Percentiles rank a stretch among this genome's conserved stretches.
phyloP scores from a whole-genome alignment of 2,888 invertebrate species.

The Hemithea aestivaria region DNA sequence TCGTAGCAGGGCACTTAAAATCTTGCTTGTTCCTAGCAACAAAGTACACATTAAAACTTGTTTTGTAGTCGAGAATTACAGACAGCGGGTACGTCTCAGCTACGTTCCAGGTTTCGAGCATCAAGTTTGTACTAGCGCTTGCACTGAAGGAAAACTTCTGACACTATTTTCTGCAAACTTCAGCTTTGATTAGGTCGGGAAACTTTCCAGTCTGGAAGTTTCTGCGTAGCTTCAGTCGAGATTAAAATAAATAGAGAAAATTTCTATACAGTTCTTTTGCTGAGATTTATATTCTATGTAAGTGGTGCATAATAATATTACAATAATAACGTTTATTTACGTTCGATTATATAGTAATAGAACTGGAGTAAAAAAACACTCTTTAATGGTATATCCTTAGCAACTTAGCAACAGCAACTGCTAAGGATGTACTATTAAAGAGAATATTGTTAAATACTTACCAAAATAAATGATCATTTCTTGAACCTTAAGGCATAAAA shows the following conservation, averaged over 20 bases:
- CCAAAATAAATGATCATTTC: too few species aligned
- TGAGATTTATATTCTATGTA: too few species aligned
- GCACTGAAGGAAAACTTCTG: conserved; percentile 50
- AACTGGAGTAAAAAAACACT: too few species aligned
- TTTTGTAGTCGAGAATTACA: conserved; percentile 15
- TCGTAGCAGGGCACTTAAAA: too few species aligned
- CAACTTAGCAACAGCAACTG: too few species aligned
- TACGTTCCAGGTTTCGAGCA: conserved; percentile 36
- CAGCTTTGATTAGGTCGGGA: conserved; percentile 60
- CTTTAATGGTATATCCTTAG: too few species aligned
- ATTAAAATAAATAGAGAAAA: conserved; percentile 36
- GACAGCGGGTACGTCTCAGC: conserved; percentile 32
- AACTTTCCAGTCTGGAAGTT: conserved; percentile 41
- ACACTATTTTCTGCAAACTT: conserved; percentile 63
- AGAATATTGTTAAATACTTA: too few species aligned
- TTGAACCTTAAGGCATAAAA: too few species aligned
- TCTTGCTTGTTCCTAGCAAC: conserved; percentile 1
- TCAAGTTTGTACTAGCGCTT: conserved; percentile 39
- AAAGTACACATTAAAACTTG: conserved; percentile 14
- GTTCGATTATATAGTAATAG: too few species aligned
- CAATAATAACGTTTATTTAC: too few species aligned
- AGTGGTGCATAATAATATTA: too few species aligned
- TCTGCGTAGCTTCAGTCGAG: conserved; percentile 32
- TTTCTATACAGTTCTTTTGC: conserved; percentile 8
- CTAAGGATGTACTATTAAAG: too few species aligned